Conservation (phyloP, 23 tunicate species). For the Trididemnum miniatum region DNA sequence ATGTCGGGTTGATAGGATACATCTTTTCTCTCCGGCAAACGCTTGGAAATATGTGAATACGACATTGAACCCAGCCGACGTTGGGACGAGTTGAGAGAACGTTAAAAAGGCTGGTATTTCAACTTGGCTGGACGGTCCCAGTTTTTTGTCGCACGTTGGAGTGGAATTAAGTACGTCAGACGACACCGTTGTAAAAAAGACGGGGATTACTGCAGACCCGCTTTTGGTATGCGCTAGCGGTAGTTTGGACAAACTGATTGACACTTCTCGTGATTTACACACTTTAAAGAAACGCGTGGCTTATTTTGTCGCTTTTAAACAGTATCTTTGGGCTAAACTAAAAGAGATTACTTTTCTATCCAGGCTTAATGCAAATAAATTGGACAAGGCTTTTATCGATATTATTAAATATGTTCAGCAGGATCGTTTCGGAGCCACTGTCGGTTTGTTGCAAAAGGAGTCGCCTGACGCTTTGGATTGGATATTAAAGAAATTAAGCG, state of each 20-base stretch:
- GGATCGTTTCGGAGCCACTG: neutral
- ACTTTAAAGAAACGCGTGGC: neutral
- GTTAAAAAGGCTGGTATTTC: too few relatives aligned
- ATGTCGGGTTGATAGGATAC: constrained; percentile 5
- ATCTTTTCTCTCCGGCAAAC: neutral
- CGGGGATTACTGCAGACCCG: neutral
- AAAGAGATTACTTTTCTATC: neutral
- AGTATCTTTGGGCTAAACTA: neutral
- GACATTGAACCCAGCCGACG: neutral
- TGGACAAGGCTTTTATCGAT: constrained; percentile 1
- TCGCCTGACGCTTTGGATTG: neutral
- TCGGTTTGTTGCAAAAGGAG: neutral
- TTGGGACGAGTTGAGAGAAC: too few relatives aligned
- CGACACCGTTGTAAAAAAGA: neutral
- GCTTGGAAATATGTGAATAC: constrained; percentile 7
- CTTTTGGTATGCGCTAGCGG: neutral
- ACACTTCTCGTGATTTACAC: neutral
- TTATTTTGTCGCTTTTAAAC: neutral
- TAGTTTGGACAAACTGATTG: neutral
- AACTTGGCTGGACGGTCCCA: too few relatives aligned
- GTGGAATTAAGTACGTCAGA: neutral
- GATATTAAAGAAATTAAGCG: neutral
- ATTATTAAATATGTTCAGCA: neutral
- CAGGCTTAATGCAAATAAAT: neutral
- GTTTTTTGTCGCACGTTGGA: too few relatives aligned